These are phyloP conservation scores for Ctenoplectra terminalis DNA, from an alignment of 1,140 invertebrate species.

Conservation along the genomic window DNA sequence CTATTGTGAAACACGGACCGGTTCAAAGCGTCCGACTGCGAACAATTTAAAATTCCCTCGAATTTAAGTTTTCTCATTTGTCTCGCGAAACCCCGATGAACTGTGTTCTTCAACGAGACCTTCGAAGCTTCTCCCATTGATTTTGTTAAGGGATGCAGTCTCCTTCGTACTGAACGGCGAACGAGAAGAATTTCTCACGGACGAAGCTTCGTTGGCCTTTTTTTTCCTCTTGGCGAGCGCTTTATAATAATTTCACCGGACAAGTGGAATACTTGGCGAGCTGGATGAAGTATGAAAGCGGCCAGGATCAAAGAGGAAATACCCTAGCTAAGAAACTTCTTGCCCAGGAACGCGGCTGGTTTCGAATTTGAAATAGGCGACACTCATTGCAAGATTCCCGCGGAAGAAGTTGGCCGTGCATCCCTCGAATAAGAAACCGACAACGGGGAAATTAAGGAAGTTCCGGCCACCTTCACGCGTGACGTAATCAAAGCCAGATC, in stretches of 20 bases:
- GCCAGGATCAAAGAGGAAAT: slow-evolving; percentile 21
- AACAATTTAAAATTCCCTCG: slow-evolving; percentile 44
- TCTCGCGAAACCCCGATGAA: not conserved
- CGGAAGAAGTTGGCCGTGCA: slow-evolving; percentile 13
- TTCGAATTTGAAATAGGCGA: slow-evolving; percentile 22
- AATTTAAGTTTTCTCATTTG: slow-evolving; percentile 46
- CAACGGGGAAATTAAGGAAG: slow-evolving; percentile 28
- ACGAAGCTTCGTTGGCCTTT: not conserved
- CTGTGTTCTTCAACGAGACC: not conserved
- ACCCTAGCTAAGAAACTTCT: slow-evolving; percentile 14
- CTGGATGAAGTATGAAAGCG: not conserved
- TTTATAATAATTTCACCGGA: not conserved
- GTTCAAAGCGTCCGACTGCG: not conserved
- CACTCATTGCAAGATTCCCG: slow-evolving; percentile 7
- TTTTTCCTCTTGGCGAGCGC: not conserved
- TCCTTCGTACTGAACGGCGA: not conserved
- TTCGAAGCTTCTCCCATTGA: not conserved
- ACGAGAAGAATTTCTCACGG: not conserved
- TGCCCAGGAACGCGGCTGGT: slow-evolving; percentile 19
- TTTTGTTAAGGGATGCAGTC: not conserved
- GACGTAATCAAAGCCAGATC: slow-evolving; percentile 45
- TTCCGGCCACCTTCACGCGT: slow-evolving; percentile 11
- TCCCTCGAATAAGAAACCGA: not conserved
- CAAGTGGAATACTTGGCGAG: not conserved
- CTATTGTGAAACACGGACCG: not conserved